These are phyloP conservation scores for Liopterus haemorrhoidalis DNA, from an alignment of 2,888 invertebrate genomes.

Conservation along the genomic window DNA sequence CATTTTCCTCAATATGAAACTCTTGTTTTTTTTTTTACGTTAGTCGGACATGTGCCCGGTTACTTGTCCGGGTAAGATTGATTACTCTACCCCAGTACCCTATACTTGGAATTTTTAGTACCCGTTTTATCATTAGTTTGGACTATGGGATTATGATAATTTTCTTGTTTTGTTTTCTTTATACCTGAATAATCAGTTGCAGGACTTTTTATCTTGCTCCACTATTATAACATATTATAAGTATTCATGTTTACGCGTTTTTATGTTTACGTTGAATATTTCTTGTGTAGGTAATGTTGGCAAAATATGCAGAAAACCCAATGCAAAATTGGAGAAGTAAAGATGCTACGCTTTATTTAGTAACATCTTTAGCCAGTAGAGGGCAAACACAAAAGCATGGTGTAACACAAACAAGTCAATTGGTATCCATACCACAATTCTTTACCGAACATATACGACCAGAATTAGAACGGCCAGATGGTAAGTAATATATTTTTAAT, in stretches of 20 bases:
- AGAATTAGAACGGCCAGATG: conserved; percentile 70
- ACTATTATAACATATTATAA: too few species aligned
- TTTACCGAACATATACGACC: conserved; percentile 79
- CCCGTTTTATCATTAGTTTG: too few species aligned
- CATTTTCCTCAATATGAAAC: too few species aligned
- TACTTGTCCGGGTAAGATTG: too few species aligned
- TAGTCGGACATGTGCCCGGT: too few species aligned
- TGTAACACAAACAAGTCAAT: conserved; percentile 81
- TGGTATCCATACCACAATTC: conserved; percentile 87
- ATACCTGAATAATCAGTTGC: too few species aligned
- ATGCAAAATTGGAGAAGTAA: conserved; percentile 83
- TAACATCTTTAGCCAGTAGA: conserved; percentile 88
- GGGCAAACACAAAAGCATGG: conserved; percentile 86
- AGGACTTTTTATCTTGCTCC: too few species aligned
- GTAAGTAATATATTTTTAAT: conserved; percentile 44
- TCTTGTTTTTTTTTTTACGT: too few species aligned
- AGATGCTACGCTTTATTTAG: conserved; percentile 93
- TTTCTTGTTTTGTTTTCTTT: too few species aligned
- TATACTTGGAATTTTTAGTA: too few species aligned
- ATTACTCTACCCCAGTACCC: too few species aligned
- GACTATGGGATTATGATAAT: too few species aligned
- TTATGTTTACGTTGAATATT: conserved; percentile 14
- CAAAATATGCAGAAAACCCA: conserved; percentile 71
- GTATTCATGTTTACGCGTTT: conserved; percentile 5
- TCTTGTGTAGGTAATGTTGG: conserved; percentile 59